phyloP scores from a whole-genome alignment of 2,888 invertebrate genomes.

The Chloroclystis v-ata region DNA sequence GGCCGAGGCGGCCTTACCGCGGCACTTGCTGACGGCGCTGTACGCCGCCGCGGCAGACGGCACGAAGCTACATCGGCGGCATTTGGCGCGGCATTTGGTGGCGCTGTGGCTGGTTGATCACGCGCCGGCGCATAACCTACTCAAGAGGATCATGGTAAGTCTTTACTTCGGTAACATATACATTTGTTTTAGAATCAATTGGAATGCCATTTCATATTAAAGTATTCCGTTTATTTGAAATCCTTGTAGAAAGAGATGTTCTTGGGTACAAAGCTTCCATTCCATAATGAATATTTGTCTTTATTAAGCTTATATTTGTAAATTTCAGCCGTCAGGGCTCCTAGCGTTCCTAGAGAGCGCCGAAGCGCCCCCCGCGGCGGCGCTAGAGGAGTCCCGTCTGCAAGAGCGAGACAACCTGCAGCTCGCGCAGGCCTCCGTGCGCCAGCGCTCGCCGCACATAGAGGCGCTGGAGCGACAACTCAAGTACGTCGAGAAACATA shows the following conservation, averaged over 20 bases:
- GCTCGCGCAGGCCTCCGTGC: conserved; percentile 88
- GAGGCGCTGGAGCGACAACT: conserved; percentile 83
- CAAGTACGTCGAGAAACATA: conserved; percentile 89
- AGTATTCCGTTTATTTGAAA: too few relatives aligned
- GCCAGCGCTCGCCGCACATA: conserved; percentile 84
- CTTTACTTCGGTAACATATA: too few relatives aligned
- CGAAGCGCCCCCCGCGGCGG: conserved; percentile 87
- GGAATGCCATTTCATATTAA: too few relatives aligned
- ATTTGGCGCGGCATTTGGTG: conserved; percentile 93
- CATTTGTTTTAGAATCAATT: too few relatives aligned
- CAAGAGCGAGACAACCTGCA: conserved; percentile 96
- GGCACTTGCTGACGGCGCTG: conserved; percentile 93
- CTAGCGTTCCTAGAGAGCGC: conserved; percentile 92
- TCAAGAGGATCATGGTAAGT: conserved; percentile 90
- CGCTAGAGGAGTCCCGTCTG: conserved; percentile 83
- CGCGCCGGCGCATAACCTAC: conserved; percentile 90
- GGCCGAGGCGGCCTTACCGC: conserved; percentile 96
- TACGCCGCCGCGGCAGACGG: conserved; percentile 82
- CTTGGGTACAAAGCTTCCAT: too few relatives aligned
- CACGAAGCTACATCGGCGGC: conserved; percentile 89
- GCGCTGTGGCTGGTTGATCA: conserved; percentile 98
- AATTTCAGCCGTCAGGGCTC: conserved; percentile 92
- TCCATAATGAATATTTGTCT: too few relatives aligned
- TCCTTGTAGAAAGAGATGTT: too few relatives aligned
- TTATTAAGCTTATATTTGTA: too few relatives aligned